Conservation (phyloP, 2,113 vertebrate genomes). For the Entomyzon cyanotis region DNA sequence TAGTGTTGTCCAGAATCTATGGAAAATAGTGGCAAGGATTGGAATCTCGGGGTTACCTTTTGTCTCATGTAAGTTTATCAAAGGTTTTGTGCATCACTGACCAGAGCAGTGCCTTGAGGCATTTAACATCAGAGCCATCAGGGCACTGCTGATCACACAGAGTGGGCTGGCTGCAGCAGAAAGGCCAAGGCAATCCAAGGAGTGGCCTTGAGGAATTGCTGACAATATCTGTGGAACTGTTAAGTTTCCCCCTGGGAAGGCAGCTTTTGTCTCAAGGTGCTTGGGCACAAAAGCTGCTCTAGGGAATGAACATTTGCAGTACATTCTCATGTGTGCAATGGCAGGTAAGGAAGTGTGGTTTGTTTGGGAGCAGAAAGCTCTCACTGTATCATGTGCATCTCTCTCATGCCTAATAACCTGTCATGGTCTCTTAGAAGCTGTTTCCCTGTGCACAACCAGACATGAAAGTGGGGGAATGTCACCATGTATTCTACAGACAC, state of each 20-base stretch:
- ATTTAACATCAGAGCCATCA: neutral
- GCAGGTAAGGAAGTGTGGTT: neutral
- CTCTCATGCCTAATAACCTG: neutral
- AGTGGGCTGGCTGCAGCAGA: neutral
- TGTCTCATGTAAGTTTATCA: neutral
- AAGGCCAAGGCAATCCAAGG: neutral
- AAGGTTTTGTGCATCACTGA: neutral
- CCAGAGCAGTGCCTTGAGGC: neutral
- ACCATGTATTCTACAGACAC: neutral
- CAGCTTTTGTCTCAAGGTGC: neutral
- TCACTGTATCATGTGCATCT: neutral
- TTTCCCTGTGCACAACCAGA: neutral
- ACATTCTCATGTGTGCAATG: neutral
- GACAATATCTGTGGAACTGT: accelerated
- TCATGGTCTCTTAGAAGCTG: neutral
- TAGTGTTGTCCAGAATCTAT: neutral
- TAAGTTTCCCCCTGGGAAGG: neutral
- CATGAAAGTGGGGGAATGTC: neutral
- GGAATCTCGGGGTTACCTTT: neutral
- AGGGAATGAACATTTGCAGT: neutral
- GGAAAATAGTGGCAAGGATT: neutral
- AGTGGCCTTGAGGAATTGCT: neutral
- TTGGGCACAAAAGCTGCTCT: neutral
- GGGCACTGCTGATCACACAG: neutral
- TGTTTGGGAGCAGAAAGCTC: neutral